Percentiles rank a stretch among this genome's conserved stretches.
Conservation (phyloP, 2,888 invertebrate genomes). For the Alloscopus bannaensis region DNA sequence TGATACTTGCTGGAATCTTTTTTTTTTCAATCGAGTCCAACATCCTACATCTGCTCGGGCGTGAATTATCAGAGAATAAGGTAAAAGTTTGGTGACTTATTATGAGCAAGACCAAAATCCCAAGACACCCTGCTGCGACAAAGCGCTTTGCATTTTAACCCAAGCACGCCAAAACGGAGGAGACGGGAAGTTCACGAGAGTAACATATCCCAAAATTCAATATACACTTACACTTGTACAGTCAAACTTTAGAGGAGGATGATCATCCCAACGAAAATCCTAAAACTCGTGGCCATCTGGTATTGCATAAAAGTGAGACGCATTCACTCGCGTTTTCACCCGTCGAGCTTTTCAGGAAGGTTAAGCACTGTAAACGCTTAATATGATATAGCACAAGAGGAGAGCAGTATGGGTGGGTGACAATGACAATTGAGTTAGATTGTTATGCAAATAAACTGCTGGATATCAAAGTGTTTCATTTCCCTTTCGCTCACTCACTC, state of each 20-base stretch:
- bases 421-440: conserved; percentile 70
- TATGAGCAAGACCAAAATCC: conserved; percentile 50
- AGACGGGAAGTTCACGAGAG: conserved; percentile 44
- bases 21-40: neutral
- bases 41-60: conserved; percentile 30
- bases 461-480: conserved; percentile 55
- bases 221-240: neutral
- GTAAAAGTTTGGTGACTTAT: conserved; percentile 34
- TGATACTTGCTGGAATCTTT: neutral
- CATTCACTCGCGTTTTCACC: conserved; percentile 5
- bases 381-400: conserved; percentile 19
- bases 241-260: conserved; percentile 3
- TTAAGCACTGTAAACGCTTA: conserved; percentile 34
- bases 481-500: conserved; percentile 30
- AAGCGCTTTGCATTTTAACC: conserved; percentile 48
- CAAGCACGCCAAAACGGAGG: conserved; percentile 33
- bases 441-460: conserved; percentile 71
- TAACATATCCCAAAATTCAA: conserved; percentile 25
- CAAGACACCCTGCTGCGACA: conserved; percentile 51
- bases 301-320: neutral
- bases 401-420: conserved; percentile 66
- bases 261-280: neutral
- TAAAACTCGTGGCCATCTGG: neutral
- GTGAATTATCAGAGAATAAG: conserved; percentile 37
- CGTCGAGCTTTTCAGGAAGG: neutral